Evolutionary conservation across 2,797 vertebrate genomes (phyloP), one percentile per base, ranked within the genome.

Genomic region (Menidia menidia): DNA sequence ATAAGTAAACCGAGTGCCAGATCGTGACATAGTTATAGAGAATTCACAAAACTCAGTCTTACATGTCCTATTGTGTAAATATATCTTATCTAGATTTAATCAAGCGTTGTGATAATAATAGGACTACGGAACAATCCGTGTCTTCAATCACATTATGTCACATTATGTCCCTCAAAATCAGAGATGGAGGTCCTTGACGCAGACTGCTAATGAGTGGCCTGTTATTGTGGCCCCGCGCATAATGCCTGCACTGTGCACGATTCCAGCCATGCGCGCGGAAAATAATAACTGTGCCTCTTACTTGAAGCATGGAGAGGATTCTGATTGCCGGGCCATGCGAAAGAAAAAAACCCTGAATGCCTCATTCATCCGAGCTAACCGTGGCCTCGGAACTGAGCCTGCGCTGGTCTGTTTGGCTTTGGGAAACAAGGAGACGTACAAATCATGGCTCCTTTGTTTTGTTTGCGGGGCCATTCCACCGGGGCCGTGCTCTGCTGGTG

Each of bases 401-500:
- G 6, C 25, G 5, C 44, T 1, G 66, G 63, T 42, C 65, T 25
- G 2, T 4, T 55, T 48, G 70, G 79, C 73, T 73, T 76, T 68
- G 7, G 39, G 42, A 60, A 60, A 64, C 61, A 12, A 25, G 57
- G 59, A 82, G 67, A 71, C 4, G 31, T 67, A 77, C 70, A 80
- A 78, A 77, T 81, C 66, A 15, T n/a, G 48, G 1, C n/a, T 74
- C 74, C 66, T 91, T 87, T 86, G 77, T 88, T 82, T 61, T 2
- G 45, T 79, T 76, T 62, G 64, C 71, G 43, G 43, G 80, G 76
- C 73, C 64, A 42, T 71, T 87, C 82, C 75, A 50, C 71, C 9
- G 45, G 50, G 63, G 81, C 86, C 75, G 47, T 32, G 42, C 56
- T 75, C 58, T 9, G 25, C 61, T 83, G 83, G 77, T 74, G 57